Conservation (phyloP, 2,888 invertebrate genomes). For the Morinoia aosen region DNA sequence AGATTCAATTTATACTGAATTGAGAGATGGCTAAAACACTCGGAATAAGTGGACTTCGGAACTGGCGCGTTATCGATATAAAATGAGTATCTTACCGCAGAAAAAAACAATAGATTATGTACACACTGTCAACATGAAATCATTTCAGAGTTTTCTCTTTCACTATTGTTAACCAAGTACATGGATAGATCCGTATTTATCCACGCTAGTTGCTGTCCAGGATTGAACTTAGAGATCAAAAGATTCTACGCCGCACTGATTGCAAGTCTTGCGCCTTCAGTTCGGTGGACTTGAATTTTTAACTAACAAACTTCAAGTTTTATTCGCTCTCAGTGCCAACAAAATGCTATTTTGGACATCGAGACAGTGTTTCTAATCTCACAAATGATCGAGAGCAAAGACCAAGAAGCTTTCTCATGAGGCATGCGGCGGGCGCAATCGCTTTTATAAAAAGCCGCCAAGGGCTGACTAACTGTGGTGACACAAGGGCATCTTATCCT, state of each 20-base stretch:
- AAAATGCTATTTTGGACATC: not conserved
- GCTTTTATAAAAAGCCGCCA: conserved; percentile 6
- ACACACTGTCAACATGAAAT: too few relatives aligned
- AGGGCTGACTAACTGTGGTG: conserved; percentile 33
- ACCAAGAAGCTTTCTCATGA: not conserved
- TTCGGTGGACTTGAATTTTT: not conserved
- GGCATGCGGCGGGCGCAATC: not conserved
- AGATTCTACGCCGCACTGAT: not conserved
- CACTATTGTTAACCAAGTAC: not conserved
- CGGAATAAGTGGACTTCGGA: too few relatives aligned
- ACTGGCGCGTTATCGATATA: too few relatives aligned
- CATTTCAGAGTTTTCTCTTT: not conserved
- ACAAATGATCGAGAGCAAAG: not conserved
- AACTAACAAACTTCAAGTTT: not conserved
- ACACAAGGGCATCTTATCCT: conserved; percentile 39
- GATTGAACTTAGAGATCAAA: not conserved
- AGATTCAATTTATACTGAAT: too few relatives aligned
- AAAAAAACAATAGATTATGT: too few relatives aligned
- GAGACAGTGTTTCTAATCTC: not conserved
- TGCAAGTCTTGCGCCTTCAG: not conserved
- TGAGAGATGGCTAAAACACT: too few relatives aligned
- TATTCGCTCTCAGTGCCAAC: not conserved
- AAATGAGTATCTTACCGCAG: too few relatives aligned
- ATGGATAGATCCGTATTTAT: not conserved
- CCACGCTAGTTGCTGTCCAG: not conserved